A percentile compares a stretch with the other conserved stretches of the same genome.
Evolutionary conservation across 2,797 vertebrate genomes (phyloP).

Genomic region (Margarornis squamiger): DNA sequence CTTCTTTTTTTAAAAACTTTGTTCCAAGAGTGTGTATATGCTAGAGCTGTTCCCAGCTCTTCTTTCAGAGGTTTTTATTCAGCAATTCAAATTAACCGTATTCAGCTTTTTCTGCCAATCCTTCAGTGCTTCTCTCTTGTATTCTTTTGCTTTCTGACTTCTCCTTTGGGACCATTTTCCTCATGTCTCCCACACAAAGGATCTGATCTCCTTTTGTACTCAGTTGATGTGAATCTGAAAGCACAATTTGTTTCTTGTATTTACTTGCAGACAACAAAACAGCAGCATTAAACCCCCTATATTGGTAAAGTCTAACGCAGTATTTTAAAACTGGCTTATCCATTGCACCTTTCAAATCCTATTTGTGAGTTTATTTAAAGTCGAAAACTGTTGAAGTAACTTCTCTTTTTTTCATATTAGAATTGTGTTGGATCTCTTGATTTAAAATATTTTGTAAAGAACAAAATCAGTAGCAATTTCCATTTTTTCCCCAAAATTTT

Average conservation of each 20-base stretch:
- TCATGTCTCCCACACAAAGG: neutral
- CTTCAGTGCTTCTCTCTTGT: neutral
- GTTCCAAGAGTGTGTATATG: neutral
- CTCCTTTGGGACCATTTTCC: fast-evolving
- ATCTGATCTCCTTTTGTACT: neutral
- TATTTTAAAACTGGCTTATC: neutral
- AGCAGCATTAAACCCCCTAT: neutral
- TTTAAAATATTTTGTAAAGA: neutral
- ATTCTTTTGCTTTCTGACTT: neutral
- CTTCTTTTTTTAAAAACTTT: neutral
- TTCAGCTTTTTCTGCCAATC: neutral
- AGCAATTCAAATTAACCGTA: neutral
- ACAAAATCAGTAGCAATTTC: neutral
- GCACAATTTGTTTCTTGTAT: slow-evolving; percentile 14
- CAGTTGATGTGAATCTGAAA: neutral
- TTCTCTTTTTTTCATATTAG: neutral
- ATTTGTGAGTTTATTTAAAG: neutral
- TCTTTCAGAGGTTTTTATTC: neutral
- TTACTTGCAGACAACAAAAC: neutral
- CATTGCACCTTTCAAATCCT: neutral
- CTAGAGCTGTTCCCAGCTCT: neutral
- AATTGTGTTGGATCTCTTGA: neutral
- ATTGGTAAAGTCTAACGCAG: neutral
- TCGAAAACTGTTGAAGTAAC: neutral
- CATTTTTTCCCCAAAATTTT: neutral